Conservation (phyloP, 2,888 invertebrate species). For the Watsonalla binaria region DNA sequence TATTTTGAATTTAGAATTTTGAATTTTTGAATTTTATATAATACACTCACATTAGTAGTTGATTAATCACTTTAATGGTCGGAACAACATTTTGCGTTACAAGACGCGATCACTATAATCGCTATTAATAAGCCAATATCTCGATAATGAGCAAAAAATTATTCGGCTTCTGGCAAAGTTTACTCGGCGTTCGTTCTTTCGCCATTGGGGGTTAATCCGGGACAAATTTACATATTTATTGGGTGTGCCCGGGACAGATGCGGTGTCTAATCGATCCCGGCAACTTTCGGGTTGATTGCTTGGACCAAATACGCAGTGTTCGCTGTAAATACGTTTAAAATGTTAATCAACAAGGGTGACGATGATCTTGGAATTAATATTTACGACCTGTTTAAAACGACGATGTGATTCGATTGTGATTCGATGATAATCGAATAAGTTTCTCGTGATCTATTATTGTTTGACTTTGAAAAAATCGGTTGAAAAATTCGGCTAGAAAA, state of each 20-base stretch:
- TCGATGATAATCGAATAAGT: neutral
- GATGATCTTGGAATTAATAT: conserved; percentile 6
- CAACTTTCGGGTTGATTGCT: conserved; percentile 26
- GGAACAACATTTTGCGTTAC: no score
- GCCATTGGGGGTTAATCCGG: conserved; percentile 37
- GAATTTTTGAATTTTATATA: no score
- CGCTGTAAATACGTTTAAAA: conserved; percentile 23
- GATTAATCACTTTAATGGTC: no score
- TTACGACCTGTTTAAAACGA: neutral
- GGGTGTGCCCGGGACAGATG: conserved; percentile 48
- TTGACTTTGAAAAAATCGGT: no score
- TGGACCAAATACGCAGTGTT: conserved; percentile 17
- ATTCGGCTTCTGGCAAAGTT: neutral
- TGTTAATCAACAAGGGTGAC: conserved; percentile 18
- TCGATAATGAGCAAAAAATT: neutral
- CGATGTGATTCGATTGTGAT: neutral
- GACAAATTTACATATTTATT: conserved; percentile 68
- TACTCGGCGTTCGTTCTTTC: conserved; percentile 2
- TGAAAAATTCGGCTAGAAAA: no score
- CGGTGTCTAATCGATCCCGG: conserved; percentile 55
- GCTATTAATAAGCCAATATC: neutral
- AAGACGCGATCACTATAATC: no score
- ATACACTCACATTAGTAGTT: no score
- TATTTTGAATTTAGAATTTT: no score
- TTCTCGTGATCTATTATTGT: neutral